phyloP scores from a whole-genome alignment of 1,140 invertebrate genomes.

The Panagrolaimus sp. region DNA sequence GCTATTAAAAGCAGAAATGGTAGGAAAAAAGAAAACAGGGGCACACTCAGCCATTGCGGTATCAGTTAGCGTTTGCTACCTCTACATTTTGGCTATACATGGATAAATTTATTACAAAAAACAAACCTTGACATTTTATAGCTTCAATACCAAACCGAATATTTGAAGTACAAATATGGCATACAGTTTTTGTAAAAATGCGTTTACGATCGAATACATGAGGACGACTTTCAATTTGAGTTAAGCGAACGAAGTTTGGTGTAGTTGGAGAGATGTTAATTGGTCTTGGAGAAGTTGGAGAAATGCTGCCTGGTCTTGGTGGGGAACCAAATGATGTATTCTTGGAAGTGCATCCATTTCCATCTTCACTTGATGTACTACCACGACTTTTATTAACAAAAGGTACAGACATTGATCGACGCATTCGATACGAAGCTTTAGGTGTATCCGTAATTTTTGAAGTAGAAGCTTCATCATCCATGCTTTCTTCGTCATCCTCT shows the following conservation, averaged over 20 bases:
- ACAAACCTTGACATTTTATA: background rate
- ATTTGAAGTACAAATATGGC: background rate
- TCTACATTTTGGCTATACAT: too few relatives aligned
- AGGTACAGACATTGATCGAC: background rate
- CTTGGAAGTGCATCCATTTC: background rate
- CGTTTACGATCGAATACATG: background rate
- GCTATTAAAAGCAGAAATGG: too few relatives aligned
- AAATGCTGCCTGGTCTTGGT: too few relatives aligned
- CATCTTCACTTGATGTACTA: background rate
- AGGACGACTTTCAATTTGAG: background rate
- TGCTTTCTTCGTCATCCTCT: too few relatives aligned
- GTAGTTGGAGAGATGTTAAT: background rate
- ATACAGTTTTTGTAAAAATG: background rate
- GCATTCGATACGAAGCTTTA: background rate
- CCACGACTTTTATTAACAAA: background rate
- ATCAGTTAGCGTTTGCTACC: too few relatives aligned
- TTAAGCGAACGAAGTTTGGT: background rate
- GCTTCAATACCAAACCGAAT: constrained; percentile 6
- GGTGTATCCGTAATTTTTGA: too few relatives aligned
- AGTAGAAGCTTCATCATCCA: too few relatives aligned
- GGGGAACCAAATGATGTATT: too few relatives aligned
- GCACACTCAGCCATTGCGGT: too few relatives aligned
- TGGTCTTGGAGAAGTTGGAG: too few relatives aligned
- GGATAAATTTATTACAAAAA: too few relatives aligned
- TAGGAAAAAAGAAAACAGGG: too few relatives aligned